These are phyloP conservation scores for Anisognathus igniventris DNA, from an alignment of 2,797 vertebrate genomes.

Conservation along the genomic window DNA sequence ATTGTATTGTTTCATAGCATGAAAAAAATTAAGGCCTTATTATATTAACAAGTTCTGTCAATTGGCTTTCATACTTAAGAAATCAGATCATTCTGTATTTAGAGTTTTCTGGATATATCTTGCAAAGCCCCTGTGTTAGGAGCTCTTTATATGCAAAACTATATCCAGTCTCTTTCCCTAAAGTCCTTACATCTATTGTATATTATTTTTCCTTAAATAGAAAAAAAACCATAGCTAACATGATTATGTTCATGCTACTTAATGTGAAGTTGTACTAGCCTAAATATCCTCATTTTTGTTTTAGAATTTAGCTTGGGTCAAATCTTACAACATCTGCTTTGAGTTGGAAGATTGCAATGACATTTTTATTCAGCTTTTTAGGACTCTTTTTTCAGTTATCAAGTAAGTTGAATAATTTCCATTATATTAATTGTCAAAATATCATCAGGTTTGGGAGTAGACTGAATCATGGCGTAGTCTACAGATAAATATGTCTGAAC, in stretches of 20 bases:
- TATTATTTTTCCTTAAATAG: not conserved
- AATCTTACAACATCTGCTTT: slow-evolving; percentile 99
- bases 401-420: slow-evolving; percentile 80
- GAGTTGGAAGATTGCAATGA: slow-evolving; percentile 99
- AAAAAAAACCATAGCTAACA: not conserved
- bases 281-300: slow-evolving; percentile 50
- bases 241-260: not conserved
- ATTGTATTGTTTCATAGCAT: not conserved
- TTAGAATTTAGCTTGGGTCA: slow-evolving; percentile 98
- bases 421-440: slow-evolving; percentile 28
- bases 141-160: not conserved
- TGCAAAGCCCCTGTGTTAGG: not conserved
- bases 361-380: slow-evolving; percentile 99
- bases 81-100: not conserved
- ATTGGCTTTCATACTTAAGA: not conserved
- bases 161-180: not conserved
- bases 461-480: not conserved
- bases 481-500: not conserved
- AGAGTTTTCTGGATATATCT: not conserved
- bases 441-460: not conserved
- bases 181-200: not conserved
- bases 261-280: not conserved
- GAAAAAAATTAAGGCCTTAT: not conserved
- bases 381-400: slow-evolving; percentile 97
- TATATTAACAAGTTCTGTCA: not conserved